phyloP scores from a whole-genome alignment of 2,113 vertebrate genomes.

The Himantopus leucocephalus region DNA sequence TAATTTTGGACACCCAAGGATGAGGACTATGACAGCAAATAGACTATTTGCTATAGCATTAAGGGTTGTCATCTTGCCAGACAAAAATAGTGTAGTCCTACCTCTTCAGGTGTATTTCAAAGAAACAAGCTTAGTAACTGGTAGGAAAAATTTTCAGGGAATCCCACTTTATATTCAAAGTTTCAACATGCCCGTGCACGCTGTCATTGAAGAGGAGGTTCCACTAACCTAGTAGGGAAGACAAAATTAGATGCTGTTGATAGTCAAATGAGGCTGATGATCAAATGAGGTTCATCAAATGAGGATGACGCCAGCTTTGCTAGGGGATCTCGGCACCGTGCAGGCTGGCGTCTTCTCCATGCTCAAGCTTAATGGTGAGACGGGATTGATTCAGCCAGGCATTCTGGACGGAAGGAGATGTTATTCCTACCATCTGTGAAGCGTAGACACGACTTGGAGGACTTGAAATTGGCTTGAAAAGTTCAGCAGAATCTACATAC shows the following conservation, averaged over 20 bases:
- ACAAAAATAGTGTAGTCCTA: not conserved
- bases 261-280: too few relatives aligned
- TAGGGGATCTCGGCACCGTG: fast-evolving
- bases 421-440: not conserved
- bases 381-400: not conserved
- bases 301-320: not conserved
- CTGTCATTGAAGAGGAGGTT: not conserved
- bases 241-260: not conserved
- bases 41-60: not conserved
- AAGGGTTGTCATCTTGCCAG: not conserved
- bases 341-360: fast-evolving
- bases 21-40: not conserved
- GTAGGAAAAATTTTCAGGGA: not conserved
- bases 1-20: not conserved
- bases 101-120: not conserved
- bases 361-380: not conserved
- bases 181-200: fast-evolving
- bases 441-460: not conserved
- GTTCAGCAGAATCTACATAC: not conserved
- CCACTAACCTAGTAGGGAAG: fast-evolving
- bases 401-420: not conserved
- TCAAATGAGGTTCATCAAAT: too few relatives aligned
- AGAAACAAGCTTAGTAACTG: not conserved
- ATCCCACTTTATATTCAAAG: not conserved
- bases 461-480: not conserved